A percentile compares a stretch with the other conserved stretches of the same genome.
phyloP scores from a whole-genome alignment of 2,888 invertebrate genomes.

The Lapara coniferarum region DNA sequence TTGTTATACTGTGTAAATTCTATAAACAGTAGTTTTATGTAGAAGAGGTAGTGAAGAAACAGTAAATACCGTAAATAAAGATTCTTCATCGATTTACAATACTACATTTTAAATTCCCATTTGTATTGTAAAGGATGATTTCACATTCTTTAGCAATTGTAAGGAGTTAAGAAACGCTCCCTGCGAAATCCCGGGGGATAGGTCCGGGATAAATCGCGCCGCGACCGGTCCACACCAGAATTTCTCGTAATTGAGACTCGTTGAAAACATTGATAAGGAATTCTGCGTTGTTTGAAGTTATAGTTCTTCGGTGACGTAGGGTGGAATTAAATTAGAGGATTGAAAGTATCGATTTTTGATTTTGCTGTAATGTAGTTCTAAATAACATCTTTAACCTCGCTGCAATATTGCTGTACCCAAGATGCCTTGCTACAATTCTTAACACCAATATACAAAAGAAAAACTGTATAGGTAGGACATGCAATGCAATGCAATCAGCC shows the following conservation, averaged over 20 bases:
- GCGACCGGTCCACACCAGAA: slow-evolving; percentile 48
- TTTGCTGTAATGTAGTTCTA: background rate
- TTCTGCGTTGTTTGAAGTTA: slow-evolving; percentile 47
- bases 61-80: no score
- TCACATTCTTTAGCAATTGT: background rate
- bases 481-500: no score
- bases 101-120: background rate
- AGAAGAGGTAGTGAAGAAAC: no score
- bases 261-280: slow-evolving; percentile 44
- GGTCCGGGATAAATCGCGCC: slow-evolving; percentile 35
- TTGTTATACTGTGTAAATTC: no score
- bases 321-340: background rate
- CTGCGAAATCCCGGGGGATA: background rate
- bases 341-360: background rate
- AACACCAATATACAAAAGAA: no score
- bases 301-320: background rate
- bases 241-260: slow-evolving; percentile 56
- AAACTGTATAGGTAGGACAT: no score
- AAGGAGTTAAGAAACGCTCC: background rate
- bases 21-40: no score
- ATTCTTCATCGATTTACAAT: no score
- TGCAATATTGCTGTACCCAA: no score
- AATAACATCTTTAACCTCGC: no score
- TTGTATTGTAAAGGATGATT: background rate
- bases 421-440: no score